Evolutionary conservation across 1,140 invertebrate genomes (phyloP), one percentile per base, ranked within the genome.

Genomic region (Drosophila albomicans): DNA sequence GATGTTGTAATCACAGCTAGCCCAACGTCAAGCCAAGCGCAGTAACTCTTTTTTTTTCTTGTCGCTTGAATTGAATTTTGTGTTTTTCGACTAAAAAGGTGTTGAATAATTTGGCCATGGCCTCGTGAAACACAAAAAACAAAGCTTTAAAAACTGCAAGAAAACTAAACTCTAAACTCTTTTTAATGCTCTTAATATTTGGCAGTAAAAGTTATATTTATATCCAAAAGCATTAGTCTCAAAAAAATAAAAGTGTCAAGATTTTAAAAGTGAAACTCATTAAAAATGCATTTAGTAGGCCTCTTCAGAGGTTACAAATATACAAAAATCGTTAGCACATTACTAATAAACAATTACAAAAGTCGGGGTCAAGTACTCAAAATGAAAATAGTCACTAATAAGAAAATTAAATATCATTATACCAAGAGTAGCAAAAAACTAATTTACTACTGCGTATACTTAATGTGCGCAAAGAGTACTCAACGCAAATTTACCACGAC

Each of bases 61-160:
- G 70, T 59, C 62, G 66, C 46, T 54, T 49, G 38, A 30, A 51
- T 58, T 54, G 61, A 38, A 38, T 51, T 65, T 61, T 64, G 58
- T 67, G 68, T 54, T 61, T 66, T 69, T 46, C 51, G 35, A 59
- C 45, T 16, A 58, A 70, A 70, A 77, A 82, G 41, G 65, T 59
- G 59, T 61, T 76, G 75, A 81, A 68, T 65, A 71, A 52, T 78
- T 71, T 81, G 85, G 78, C 85, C 85, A 68, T 88, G 85, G 85
- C 85, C 85, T 79, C 85, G 71, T 88, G 84, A 85, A 85, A 89
- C 74, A 70, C 66, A 62, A 35, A 35, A 75, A 52, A 49, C 45
- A 51, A 73, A 78, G 66, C 35, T 70, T 57, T 6, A 75, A 70
- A 71, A 54, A 28, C 20, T 56, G 11, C 30, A 25, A 25, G 3